Percentiles rank a stretch among this genome's conserved stretches.
These are phyloP conservation scores for Cheilosia vulpina DNA, from an alignment of 2,888 invertebrate species.

Conservation along the genomic window DNA sequence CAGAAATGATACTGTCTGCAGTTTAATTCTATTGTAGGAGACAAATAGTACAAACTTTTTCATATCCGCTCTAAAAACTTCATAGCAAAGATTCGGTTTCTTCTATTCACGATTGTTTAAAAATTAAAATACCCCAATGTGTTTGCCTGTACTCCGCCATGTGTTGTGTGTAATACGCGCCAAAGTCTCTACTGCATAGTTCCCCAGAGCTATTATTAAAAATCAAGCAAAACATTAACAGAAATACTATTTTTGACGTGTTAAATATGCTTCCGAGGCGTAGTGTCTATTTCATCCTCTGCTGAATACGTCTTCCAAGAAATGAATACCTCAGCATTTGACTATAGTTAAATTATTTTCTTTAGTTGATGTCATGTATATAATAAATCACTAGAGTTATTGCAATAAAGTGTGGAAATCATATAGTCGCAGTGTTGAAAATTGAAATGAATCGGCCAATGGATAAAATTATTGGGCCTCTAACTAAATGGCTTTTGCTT, in stretches of 20 bases:
- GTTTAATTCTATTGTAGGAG: not conserved
- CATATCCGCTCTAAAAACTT: not conserved
- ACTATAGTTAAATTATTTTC: conserved; percentile 19
- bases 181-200: not conserved
- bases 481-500: conserved; percentile 34
- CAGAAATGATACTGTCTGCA: not conserved
- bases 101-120: no score
- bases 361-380: conserved; percentile 37
- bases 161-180: not conserved
- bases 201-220: conserved; percentile 6
- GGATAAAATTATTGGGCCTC: conserved; percentile 10
- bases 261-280: conserved; percentile 30
- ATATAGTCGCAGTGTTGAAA: not conserved
- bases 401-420: conserved; percentile 8
- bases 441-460: conserved; percentile 21
- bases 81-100: no score
- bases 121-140: not conserved
- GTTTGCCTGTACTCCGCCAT: not conserved
- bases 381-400: conserved; percentile 19
- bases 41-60: not conserved
- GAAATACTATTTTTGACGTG: conserved; percentile 7
- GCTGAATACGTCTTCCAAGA: conserved; percentile 36
- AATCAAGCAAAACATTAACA: conserved; percentile 4
- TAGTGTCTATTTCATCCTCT: conserved; percentile 41
- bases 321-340: conserved; percentile 18